Conservation (phyloP, 2,888 invertebrate species). For the Myopa testacea region DNA sequence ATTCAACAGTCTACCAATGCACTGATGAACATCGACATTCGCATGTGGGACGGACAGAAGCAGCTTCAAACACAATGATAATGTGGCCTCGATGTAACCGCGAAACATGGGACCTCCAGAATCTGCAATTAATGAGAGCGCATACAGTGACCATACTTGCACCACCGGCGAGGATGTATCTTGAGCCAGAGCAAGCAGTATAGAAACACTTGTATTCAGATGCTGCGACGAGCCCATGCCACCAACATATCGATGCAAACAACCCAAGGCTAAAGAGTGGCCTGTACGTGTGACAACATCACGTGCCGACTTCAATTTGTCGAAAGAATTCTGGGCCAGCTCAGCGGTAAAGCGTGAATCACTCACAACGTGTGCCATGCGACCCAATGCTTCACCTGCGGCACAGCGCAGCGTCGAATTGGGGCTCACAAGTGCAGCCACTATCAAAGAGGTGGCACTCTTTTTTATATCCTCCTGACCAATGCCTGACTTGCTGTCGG, state of each 20-base stretch:
- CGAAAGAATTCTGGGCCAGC: conserved; percentile 89
- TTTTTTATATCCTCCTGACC: conserved; percentile 92
- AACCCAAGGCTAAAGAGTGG: conserved; percentile 93
- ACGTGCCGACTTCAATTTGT: conserved; percentile 85
- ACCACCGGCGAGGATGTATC: conserved; percentile 93
- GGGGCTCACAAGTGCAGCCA: conserved; percentile 80
- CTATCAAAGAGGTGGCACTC: conserved; percentile 83
- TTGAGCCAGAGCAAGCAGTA: conserved; percentile 92
- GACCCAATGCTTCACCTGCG: conserved; percentile 93
- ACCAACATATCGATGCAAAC: conserved; percentile 94
- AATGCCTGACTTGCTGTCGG: conserved; percentile 86
- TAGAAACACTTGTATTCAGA: conserved; percentile 92
- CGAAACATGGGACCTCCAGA: conserved; percentile 99
- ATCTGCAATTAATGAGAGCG: conserved; percentile 93
- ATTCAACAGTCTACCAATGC: conserved; percentile 91
- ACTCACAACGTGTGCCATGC: conserved; percentile 90
- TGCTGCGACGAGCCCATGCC: conserved; percentile 97
- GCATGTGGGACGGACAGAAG: conserved; percentile 91
- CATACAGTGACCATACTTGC: conserved; percentile 98
- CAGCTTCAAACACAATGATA: conserved; percentile 90
- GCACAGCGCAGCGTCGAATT: conserved; percentile 90
- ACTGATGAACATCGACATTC: conserved; percentile 91
- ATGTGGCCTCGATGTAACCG: conserved; percentile 93
- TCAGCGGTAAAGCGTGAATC: conserved; percentile 90
- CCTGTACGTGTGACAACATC: conserved; percentile 89